phyloP scores from a whole-genome alignment of 2,888 invertebrate species.

The Habrosyne pyritoides region DNA sequence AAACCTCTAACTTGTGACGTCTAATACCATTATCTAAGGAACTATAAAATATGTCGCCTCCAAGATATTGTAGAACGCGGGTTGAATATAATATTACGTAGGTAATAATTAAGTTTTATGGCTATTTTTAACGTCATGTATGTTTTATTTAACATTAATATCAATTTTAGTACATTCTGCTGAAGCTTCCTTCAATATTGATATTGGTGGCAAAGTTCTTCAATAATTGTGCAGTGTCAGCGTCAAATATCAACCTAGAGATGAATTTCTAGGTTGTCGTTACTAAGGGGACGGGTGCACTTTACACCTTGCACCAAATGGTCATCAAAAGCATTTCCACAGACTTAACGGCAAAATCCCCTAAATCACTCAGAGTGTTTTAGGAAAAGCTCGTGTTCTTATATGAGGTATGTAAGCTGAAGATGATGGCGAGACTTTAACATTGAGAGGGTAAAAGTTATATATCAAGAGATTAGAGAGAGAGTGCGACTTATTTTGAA shows the following conservation, averaged over 20 bases:
- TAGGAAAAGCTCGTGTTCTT: no score
- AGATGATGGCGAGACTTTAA: no score
- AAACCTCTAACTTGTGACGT: background rate
- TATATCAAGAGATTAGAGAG: no score
- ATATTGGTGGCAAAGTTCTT: background rate
- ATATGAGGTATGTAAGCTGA: no score
- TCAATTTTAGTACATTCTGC: constrained; percentile 39
- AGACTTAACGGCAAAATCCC: no score
- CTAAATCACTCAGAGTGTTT: no score
- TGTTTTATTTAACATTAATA: constrained; percentile 57
- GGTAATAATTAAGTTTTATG: constrained; percentile 52
- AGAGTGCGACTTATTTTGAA: no score
- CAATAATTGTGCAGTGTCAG: background rate
- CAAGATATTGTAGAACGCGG: constrained; percentile 55
- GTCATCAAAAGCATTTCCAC: no score
- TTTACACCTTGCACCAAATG: no score
- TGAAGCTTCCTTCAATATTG: background rate
- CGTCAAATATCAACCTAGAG: no score
- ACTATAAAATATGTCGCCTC: constrained; percentile 47
- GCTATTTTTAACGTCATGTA: constrained; percentile 50
- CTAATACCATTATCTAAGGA: constrained; percentile 26
- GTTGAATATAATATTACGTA: constrained; percentile 42
- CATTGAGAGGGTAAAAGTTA: no score
- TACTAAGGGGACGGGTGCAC: no score
- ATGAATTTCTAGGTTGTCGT: background rate